Evolutionary conservation across 2,888 invertebrate species (phyloP), one percentile per base, ranked within the genome.

Genomic region (Chironomus tentans): DNA sequence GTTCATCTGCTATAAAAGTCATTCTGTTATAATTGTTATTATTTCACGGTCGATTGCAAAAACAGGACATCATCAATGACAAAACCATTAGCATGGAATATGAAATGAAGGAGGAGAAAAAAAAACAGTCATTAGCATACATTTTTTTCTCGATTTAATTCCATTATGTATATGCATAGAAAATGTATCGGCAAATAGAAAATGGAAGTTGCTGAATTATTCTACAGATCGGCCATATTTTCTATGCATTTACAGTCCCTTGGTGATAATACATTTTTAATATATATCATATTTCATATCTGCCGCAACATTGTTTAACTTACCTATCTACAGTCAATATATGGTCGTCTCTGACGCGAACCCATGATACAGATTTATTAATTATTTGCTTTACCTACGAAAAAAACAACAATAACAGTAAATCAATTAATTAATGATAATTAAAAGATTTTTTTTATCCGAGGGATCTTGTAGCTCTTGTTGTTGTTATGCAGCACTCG

Each of bases 311-410:
- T 24, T n/a, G 68, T 81, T 50, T 10, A n/a, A 82, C 81, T 84
- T 91, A 92, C 81, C 91, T 88, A 88, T 94, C 95, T 83, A 95
- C 94, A 77, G 94, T 93, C 80, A 95, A 89, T 84, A 95, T 95
- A 86, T 95, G 94, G 80, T 93, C 92, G 86, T 95, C 95, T 81
- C 93, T 89, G 78, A 91, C 89, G 81, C 95, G 88, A 83, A 95
- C 93, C 95, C 95, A 95, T 80, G 94, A 94, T 79, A 95, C 94
- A 78, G 94, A 94, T 88, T 94, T 95, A 88, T 95, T 95, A 83
- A 94, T 94, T 80, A 95, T 89, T 85, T 95, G 94, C 79, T 92
- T 92, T 80, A 93, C 90, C 88, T 88, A 84, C 15, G n/a, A n/a
- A n/a, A n/a, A n/a, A n/a, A 82, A 80, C 65, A 77, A 77, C n/a